Evolutionary conservation across 2,797 vertebrate genomes (phyloP), one percentile per base, ranked within the genome.

Genomic region (Eupleurogrammus muticus): DNA sequence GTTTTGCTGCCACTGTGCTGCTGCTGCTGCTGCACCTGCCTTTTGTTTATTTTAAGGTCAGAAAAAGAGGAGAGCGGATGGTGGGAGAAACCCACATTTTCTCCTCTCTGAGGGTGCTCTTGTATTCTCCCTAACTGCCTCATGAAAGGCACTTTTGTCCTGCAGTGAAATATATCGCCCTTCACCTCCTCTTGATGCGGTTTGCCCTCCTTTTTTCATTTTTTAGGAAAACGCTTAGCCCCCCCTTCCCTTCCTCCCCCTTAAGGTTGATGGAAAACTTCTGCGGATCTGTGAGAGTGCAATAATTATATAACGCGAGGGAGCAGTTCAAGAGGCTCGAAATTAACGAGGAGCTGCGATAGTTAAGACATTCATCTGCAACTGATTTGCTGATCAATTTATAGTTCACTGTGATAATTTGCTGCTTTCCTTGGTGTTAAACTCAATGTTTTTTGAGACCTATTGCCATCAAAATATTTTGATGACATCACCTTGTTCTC

Each of bases 11-110:
- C 82, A 79, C 80, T 57, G 75, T 82, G 65, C 81, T 28, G 65
- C 81, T 82, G 65, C 81, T 28, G 65, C 81, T 83, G 71, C 88
- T 92, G 91, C 93, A 93, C 93, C 92, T 94, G 92, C 80, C 88
- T 92, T 92, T 92, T 92, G 89, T 90, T 93, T 90, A 89, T 93
- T 92, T 91, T 92, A 89, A 90, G 88, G 89, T 92, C 77, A 83
- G 87, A 83, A 91, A 87, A 89, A 79, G 73, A 75, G 79, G 58
- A 77, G 79, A 91, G 86, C 81, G 88, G 89, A 89, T 83, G 91
- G 90, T 88, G 83, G 80, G 79, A 87, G 87, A 90, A 82, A 82
- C 21, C 85, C 90, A 90, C 90, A 89, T 87, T 84, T 90, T 86
- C 90, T 84, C 54, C 79, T 84, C 76, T 87, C 77, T 85, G 84